Conservation (phyloP, 2,797 vertebrate genomes). For the Syndactyla subalaris region DNA sequence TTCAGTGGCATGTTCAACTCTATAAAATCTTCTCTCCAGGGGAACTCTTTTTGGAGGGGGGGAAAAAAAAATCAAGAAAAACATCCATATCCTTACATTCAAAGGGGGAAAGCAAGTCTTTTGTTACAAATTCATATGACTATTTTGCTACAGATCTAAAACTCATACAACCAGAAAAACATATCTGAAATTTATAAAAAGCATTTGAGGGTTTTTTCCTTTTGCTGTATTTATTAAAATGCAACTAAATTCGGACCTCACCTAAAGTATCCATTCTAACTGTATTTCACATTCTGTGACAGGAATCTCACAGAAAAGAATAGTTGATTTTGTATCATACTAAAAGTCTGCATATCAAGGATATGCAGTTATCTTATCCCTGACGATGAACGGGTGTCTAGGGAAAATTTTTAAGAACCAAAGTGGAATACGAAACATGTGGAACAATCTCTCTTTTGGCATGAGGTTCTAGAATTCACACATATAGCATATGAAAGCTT, state of each 20-base stretch:
- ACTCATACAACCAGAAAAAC: neutral
- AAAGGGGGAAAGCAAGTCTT: neutral
- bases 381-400: accelerated
- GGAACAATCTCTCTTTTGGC: neutral
- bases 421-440: accelerated
- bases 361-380: neutral
- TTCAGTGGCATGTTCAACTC: neutral
- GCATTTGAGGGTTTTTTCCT: neutral
- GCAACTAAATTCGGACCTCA: neutral
- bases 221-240: neutral
- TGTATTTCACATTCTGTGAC: neutral
- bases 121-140: neutral
- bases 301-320: neutral
- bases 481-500: neutral
- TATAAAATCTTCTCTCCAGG: neutral
- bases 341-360: neutral
- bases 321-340: neutral
- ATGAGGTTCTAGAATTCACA: neutral
- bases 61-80: neutral
- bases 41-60: neutral
- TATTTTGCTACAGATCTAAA: neutral
- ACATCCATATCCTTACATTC: neutral
- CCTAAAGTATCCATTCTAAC: neutral
- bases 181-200: neutral
- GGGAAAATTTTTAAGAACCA: neutral